These are phyloP conservation scores for Ptychoptera contaminata DNA, from an alignment of 2,888 invertebrate species.

Conservation along the genomic window DNA sequence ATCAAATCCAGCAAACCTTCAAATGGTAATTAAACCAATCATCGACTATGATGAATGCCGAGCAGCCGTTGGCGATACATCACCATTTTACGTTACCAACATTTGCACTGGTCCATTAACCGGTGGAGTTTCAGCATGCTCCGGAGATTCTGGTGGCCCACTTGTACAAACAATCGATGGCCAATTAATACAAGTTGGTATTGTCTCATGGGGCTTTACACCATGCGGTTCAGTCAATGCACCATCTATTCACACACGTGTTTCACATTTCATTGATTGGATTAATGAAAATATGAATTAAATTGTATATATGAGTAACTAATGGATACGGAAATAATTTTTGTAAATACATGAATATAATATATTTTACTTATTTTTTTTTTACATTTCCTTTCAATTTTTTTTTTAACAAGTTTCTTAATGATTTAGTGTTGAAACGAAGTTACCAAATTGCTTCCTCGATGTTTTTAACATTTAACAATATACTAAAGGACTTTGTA, in stretches of 20 bases:
- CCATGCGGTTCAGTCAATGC: slow-evolving; percentile 28
- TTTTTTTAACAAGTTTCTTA: too few species aligned
- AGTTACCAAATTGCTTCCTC: too few species aligned
- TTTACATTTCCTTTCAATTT: too few species aligned
- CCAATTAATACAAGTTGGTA: slow-evolving; percentile 22
- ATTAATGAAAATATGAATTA: slow-evolving; percentile 10
- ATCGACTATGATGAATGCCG: slow-evolving; percentile 18
- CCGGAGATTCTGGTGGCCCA: slow-evolving; percentile 29
- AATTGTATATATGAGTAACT: too few species aligned
- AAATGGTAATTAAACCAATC: slow-evolving; percentile 20
- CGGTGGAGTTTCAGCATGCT: slow-evolving; percentile 32
- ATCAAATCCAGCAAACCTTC: slow-evolving; percentile 16
- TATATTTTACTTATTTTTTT: too few species aligned
- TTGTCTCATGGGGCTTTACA: slow-evolving; percentile 35
- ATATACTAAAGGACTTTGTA: too few species aligned
- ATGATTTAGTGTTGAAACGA: too few species aligned
- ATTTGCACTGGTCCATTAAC: slow-evolving; percentile 31
- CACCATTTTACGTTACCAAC: slow-evolving; percentile 22
- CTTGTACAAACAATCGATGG: slow-evolving; percentile 16
- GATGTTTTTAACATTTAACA: too few species aligned
- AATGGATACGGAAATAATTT: too few species aligned
- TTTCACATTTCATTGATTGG: slow-evolving; percentile 30
- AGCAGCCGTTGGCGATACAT: slow-evolving; percentile 14
- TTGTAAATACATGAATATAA: too few species aligned
- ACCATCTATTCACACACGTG: slow-evolving; percentile 33